Conservation (phyloP, 2,113 vertebrate species). For the Hystrix cristata region DNA sequence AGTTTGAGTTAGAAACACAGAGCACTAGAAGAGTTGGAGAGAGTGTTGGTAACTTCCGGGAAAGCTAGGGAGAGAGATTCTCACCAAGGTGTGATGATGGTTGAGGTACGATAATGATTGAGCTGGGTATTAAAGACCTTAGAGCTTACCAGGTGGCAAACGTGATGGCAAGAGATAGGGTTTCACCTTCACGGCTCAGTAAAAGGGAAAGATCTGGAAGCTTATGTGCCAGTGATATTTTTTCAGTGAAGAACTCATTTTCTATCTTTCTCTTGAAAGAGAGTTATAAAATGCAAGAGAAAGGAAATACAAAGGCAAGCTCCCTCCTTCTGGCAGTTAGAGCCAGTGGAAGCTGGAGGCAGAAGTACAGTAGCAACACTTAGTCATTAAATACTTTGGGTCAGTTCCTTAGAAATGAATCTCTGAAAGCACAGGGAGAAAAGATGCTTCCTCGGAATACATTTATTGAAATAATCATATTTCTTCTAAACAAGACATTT, state of each 20-base stretch:
- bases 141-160: not conserved
- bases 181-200: constrained; percentile 20
- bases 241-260: not conserved
- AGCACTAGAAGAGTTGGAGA: not conserved
- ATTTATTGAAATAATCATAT: constrained; percentile 56
- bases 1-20: not conserved
- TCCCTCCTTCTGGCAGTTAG: not conserved
- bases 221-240: not conserved
- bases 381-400: constrained; percentile 5
- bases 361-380: not conserved
- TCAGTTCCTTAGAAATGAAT: constrained; percentile 7
- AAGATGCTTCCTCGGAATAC: not conserved
- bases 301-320: not conserved
- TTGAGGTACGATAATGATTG: not conserved
- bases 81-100: not conserved
- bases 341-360: not conserved
- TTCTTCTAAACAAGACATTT: constrained; percentile 36
- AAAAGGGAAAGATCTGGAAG: constrained; percentile 23
- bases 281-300: constrained; percentile 1
- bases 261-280: constrained; percentile 5
- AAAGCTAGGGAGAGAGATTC: not conserved
- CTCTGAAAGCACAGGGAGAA: not conserved
- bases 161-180: not conserved
- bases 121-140: not conserved
- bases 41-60: not conserved